phyloP scores from a whole-genome alignment of 2,888 invertebrate species.

The Oxyteleia sp. region DNA sequence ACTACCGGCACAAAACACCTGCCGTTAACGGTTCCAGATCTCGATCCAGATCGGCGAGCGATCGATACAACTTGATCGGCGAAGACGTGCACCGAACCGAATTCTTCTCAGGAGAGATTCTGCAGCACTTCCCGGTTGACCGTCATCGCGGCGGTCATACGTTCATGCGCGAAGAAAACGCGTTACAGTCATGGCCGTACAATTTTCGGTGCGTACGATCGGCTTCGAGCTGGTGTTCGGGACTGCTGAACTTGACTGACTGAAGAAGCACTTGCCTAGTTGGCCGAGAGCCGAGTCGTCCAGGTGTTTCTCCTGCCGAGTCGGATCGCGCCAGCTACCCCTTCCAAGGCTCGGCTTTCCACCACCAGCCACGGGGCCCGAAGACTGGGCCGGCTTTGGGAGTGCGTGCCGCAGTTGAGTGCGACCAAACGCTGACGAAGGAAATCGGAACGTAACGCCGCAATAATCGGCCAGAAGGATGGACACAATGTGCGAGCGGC shows the following conservation, averaged over 20 bases:
- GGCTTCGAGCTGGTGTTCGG: slow-evolving; percentile 23
- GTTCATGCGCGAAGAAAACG: slow-evolving; percentile 6
- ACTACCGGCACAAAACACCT: slow-evolving; percentile 14
- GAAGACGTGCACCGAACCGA: neutral
- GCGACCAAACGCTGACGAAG: slow-evolving; percentile 25
- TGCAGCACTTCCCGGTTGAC: slow-evolving; percentile 18
- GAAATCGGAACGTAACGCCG: slow-evolving; percentile 44
- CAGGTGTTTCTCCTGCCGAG: slow-evolving; percentile 80
- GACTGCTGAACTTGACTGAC: slow-evolving; percentile 75
- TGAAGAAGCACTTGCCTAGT: slow-evolving; percentile 78
- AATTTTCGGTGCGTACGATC: neutral
- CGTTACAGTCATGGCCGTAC: neutral
- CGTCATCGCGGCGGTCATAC: slow-evolving; percentile 19
- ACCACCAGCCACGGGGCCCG: slow-evolving; percentile 57
- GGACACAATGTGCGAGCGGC: slow-evolving; percentile 16
- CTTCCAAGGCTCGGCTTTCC: slow-evolving; percentile 73
- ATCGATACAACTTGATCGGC: neutral
- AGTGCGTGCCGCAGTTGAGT: slow-evolving; percentile 14
- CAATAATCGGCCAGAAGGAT: slow-evolving; percentile 5
- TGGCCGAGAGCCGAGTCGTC: slow-evolving; percentile 82
- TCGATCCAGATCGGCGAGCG: neutral
- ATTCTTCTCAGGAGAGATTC: too few species aligned
- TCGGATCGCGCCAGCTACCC: slow-evolving; percentile 67
- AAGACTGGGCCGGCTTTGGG: slow-evolving; percentile 26
- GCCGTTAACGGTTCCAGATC: slow-evolving; percentile 7